Conservation (phyloP, 2,888 invertebrate genomes). For the Athripsodes cinereus region DNA sequence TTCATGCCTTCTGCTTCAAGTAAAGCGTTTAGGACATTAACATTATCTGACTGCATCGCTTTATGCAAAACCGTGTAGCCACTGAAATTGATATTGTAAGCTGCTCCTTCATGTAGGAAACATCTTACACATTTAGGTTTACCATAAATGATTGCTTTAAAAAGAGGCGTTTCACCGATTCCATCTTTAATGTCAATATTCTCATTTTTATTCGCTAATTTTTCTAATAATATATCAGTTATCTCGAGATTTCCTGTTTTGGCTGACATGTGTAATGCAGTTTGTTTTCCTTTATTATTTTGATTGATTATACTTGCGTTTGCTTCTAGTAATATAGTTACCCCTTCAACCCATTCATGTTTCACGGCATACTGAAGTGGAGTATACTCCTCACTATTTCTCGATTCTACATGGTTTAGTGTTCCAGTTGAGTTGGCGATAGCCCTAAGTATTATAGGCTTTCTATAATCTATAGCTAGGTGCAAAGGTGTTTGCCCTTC, state of each 20-base stretch:
- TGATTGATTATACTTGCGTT: slow-evolving; percentile 32
- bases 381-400: slow-evolving; percentile 46
- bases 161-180: slow-evolving; percentile 46
- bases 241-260: slow-evolving; percentile 45
- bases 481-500: slow-evolving; percentile 48
- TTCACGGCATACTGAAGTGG: slow-evolving; percentile 49
- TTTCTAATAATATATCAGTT: slow-evolving; percentile 47
- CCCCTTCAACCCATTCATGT: slow-evolving; percentile 48
- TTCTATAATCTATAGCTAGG: slow-evolving; percentile 42
- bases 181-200: slow-evolving; percentile 45
- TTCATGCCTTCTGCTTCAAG: slow-evolving; percentile 10
- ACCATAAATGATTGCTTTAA: slow-evolving; percentile 40
- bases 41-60: slow-evolving; percentile 13
- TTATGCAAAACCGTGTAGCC: slow-evolving; percentile 41
- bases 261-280: slow-evolving; percentile 51
- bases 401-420: slow-evolving; percentile 26
- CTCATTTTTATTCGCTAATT: slow-evolving; percentile 43
- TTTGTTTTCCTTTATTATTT: slow-evolving; percentile 41
- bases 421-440: slow-evolving; percentile 25
- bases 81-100: slow-evolving; percentile 39
- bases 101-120: slow-evolving; percentile 45
- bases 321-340: slow-evolving; percentile 47
- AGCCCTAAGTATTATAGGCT: slow-evolving; percentile 43
- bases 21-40: slow-evolving; percentile 10
- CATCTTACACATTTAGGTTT: slow-evolving; percentile 42